These are phyloP conservation scores for Cosmia trapezina DNA, from an alignment of 2,888 invertebrate genomes.

Conservation along the genomic window DNA sequence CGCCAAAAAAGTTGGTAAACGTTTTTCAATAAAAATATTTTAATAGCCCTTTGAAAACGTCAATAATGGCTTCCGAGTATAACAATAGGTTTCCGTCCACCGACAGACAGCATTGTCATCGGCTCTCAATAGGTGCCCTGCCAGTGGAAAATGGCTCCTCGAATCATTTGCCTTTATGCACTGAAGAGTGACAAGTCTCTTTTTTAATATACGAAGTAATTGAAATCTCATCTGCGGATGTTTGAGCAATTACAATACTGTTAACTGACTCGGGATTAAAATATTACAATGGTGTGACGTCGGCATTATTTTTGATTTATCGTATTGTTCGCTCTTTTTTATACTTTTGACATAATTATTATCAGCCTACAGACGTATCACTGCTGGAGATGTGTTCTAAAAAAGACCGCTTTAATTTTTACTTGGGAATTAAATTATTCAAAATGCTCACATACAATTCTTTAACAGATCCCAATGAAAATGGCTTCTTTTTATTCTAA, in stretches of 20 bases:
- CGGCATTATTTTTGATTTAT: constrained; percentile 9
- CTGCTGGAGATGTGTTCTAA: not conserved
- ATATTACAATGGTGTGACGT: constrained; percentile 27
- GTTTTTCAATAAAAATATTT: constrained; percentile 84
- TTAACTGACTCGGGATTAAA: constrained; percentile 39
- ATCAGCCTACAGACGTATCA: not conserved
- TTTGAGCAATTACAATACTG: constrained; percentile 51
- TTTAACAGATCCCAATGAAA: not conserved
- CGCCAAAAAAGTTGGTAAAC: constrained; percentile 76
- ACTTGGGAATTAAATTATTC: not conserved
- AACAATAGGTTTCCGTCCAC: constrained; percentile 87
- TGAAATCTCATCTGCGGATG: constrained; percentile 74
- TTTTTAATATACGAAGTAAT: constrained; percentile 77
- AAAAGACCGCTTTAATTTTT: not conserved
- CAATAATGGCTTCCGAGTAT: constrained; percentile 88
- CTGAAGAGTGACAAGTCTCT: constrained; percentile 81
- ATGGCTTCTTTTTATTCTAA: too few species aligned
- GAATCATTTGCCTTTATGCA: constrained; percentile 83
- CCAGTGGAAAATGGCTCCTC: constrained; percentile 85
- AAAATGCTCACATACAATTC: not conserved
- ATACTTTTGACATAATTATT: not conserved
- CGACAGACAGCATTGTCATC: constrained; percentile 84
- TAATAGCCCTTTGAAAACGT: constrained; percentile 88
- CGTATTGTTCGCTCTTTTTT: constrained; percentile 7
- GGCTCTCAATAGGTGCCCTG: constrained; percentile 80